Base-by-base conservation (phyloP, 2,113 vertebrate species). In the Chloroceryle aenea region DNA sequence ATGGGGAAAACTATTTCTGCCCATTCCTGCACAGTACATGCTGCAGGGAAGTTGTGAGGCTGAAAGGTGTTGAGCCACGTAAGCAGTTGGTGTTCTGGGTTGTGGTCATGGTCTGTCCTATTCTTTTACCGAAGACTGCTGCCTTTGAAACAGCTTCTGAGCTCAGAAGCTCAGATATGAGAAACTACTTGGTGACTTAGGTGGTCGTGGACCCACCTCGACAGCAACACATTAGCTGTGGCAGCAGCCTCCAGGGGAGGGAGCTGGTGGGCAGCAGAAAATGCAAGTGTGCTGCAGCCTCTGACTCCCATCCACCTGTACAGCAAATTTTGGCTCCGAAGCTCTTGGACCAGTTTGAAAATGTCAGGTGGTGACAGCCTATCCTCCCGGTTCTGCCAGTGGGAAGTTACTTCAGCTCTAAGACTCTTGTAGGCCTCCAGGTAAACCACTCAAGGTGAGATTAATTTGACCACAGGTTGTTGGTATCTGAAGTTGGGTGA, bases 191-290 rank as follows among this genome's bases (percentile, higher is more conserved):
- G 45, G 34, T 27, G 66, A 53, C n/a, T 53, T 52, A 2, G 11
- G 47, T 16, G 13, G 32, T 27, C 1, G 3, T 13, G 8, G 34
- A 38, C 32, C 12, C 62, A 43, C 61, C 48, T 30, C 19, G 48
- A 14, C 45, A 0, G 0, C n/a, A 62, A 21, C n/a, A 32, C 32
- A 43, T 38, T 22, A 43, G 34, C 2, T 2, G 26, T 27, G 15
- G 75, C 21, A 42, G 67, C 25, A 42, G 55, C 34, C 15, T 63
- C 34, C 63, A 34, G 16, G 22, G 50, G n/a, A 72, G 20, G 23
- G 23, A 71, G 42, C 63, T 64, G 76, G 34, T 56, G 32, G 42
- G 42, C 34, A 69, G 48, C 36, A 69, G 56, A 38, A 82, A 34
- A 45, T 9, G 36, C 26, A 29, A 43, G 34, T 23, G 30, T 5